Percentiles rank a stretch among this genome's conserved stretches.
Conservation (phyloP, 2,888 invertebrate species). For the Julus scanicus region DNA sequence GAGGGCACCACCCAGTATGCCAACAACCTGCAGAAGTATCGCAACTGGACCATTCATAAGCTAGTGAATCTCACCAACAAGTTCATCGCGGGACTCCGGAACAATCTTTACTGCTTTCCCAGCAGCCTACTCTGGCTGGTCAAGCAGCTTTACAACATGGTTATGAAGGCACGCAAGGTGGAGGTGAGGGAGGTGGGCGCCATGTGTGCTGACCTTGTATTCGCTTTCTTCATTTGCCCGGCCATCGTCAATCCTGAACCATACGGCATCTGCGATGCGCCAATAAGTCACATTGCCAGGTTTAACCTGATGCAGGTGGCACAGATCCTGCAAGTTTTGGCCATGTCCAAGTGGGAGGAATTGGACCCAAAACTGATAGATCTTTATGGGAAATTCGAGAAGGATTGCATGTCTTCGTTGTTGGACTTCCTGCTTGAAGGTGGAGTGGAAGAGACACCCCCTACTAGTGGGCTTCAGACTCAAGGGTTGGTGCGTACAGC, state of each 20-base stretch:
- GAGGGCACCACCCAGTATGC: slow-evolving; percentile 79
- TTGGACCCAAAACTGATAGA: slow-evolving; percentile 79
- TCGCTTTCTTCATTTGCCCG: slow-evolving; percentile 94
- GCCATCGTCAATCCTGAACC: slow-evolving; percentile 97
- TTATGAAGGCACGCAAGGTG: slow-evolving; percentile 73
- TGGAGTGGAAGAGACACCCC: slow-evolving; percentile 63
- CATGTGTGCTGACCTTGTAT: slow-evolving; percentile 91
- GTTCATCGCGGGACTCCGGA: slow-evolving; percentile 84
- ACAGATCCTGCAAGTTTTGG: slow-evolving; percentile 91
- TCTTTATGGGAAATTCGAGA: slow-evolving; percentile 82
- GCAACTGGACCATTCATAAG: slow-evolving; percentile 81
- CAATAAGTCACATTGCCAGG: slow-evolving; percentile 88
- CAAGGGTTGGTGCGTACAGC: slow-evolving; percentile 72
- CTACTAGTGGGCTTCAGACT: slow-evolving; percentile 44
- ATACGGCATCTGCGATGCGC: slow-evolving; percentile 87
- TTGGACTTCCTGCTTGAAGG: slow-evolving; percentile 77
- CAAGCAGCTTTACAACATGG: slow-evolving; percentile 80
- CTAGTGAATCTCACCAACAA: slow-evolving; percentile 79
- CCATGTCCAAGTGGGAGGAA: slow-evolving; percentile 84
- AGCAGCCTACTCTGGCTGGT: slow-evolving; percentile 90
- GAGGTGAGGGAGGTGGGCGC: slow-evolving; percentile 70
- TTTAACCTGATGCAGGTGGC: slow-evolving; percentile 89
- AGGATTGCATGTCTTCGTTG: slow-evolving; percentile 81
- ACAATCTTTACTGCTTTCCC: slow-evolving; percentile 91
- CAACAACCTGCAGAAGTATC: slow-evolving; percentile 79